phyloP scores from a whole-genome alignment of 2,113 vertebrate genomes.

The Hippotragus niger region DNA sequence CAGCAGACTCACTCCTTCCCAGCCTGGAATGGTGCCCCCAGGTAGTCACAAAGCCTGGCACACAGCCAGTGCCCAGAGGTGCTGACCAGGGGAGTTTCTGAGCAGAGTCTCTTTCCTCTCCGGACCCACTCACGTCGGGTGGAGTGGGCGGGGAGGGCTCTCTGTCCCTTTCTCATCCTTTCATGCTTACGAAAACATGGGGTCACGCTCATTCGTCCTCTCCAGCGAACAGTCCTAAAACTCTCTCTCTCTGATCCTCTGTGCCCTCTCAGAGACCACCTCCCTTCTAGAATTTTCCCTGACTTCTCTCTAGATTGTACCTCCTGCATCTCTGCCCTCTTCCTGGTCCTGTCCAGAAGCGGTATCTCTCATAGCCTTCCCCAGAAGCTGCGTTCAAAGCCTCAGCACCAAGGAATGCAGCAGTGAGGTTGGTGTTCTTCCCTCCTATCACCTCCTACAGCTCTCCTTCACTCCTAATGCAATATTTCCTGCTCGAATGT shows the following conservation, averaged over 20 bases:
- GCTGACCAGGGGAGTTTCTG: too few relatives aligned
- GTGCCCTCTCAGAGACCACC: background rate
- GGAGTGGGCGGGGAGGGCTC: background rate
- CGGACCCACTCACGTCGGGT: too few relatives aligned
- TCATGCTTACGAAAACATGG: too few relatives aligned
- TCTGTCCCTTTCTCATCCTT: background rate
- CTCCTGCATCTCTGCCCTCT: background rate
- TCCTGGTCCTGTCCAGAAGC: background rate
- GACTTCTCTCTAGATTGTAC: background rate
- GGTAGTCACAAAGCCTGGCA: background rate
- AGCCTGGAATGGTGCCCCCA: background rate
- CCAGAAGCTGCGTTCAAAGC: background rate
- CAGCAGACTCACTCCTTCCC: background rate
- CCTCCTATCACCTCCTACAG: fast-evolving
- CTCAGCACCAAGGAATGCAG: background rate
- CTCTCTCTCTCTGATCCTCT: background rate
- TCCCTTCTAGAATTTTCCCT: background rate
- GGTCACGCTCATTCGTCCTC: background rate
- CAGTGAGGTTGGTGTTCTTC: background rate
- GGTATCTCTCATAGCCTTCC: fast-evolving
- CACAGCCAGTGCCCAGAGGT: fast-evolving
- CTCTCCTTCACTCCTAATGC: background rate
- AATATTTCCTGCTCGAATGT: background rate
- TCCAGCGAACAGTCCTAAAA: background rate
- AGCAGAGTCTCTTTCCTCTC: background rate